Base-by-base conservation (phyloP, 2,113 vertebrate genomes). In the Callionymus lyra region DNA sequence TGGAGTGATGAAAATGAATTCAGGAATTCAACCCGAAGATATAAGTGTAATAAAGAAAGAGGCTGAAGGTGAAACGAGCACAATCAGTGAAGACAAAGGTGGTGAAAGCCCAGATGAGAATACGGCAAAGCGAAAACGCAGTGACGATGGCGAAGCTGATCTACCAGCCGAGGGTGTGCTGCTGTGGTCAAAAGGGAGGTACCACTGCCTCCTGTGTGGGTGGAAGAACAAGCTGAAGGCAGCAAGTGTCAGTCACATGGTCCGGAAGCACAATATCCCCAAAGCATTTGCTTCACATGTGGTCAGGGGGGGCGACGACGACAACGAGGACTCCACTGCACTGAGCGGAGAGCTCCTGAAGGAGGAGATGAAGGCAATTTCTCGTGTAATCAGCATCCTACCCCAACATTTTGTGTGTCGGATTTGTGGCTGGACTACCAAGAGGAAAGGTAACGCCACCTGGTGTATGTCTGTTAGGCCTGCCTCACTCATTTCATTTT, bases 351-450 rank as follows among this genome's bases (percentile, higher is more conserved):
- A 75, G 41, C 34, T 65, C 34, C 48, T 76, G 17, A 70, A 34
- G 39, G 63, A 74, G 47, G 79, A 79, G 32, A 50, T 66, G 53
- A 45, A 58, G 47, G 63, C 55, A 1, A 53, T 39, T 1, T 56
- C 68, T 11, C 70, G 67, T 12, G 59, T 74, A 38, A 34, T 82
- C 2, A 19, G 47, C 33, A 72, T 52, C 16, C 32, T 13, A 31
- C 47, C 52, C 27, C 56, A 38, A 55, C 63, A 70, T 65, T 79
- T 60, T 1, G 46, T 60, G 12, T 82, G 79, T 14, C 60, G 68
- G 6, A 38, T 76, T 42, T 82, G 79, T 1, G 70, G 76, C 47
- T 79, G 74, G 72, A 79, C 70, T 34, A 64, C 49, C 52, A 82
- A 77, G 34, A 45, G 64, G 0, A 79, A 70, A 72, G 45, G 45